These are phyloP conservation scores for Lepilemur ruficaudatus DNA, from an alignment of 2,797 vertebrate genomes.

Conservation along the genomic window DNA sequence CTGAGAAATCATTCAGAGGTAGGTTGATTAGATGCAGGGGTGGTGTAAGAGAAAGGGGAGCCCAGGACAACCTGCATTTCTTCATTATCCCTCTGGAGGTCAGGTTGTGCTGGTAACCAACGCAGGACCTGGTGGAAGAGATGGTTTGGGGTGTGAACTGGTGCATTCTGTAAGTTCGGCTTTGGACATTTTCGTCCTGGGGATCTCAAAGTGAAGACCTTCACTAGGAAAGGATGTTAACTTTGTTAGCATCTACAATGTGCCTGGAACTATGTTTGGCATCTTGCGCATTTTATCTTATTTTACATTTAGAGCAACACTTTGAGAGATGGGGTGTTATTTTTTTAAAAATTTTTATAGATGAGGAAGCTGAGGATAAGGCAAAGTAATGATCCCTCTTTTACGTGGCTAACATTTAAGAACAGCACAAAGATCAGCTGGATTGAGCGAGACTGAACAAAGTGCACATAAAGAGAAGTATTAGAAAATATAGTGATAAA, in stretches of 20 bases:
- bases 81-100: neutral
- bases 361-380: neutral
- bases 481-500: neutral
- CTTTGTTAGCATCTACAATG: neutral
- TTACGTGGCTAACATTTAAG: neutral
- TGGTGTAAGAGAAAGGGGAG: neutral
- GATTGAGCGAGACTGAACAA: neutral
- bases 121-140: neutral
- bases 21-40: neutral
- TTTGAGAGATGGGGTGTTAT: neutral
- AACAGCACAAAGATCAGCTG: neutral
- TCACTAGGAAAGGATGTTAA: neutral
- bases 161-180: neutral
- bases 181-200: neutral
- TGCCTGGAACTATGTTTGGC: neutral
- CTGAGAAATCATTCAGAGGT: neutral
- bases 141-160: neutral
- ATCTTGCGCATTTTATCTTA: neutral
- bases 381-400: neutral
- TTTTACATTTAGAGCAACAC: neutral
- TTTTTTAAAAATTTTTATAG: neutral
- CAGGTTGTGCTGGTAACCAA: neutral
- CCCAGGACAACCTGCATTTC: neutral
- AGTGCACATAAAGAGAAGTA: neutral
- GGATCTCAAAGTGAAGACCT: neutral